Evolutionary conservation across 1,140 invertebrate species (phyloP), one percentile per base, ranked within the genome.

Genomic region (Pygmarrhopalites habei): DNA sequence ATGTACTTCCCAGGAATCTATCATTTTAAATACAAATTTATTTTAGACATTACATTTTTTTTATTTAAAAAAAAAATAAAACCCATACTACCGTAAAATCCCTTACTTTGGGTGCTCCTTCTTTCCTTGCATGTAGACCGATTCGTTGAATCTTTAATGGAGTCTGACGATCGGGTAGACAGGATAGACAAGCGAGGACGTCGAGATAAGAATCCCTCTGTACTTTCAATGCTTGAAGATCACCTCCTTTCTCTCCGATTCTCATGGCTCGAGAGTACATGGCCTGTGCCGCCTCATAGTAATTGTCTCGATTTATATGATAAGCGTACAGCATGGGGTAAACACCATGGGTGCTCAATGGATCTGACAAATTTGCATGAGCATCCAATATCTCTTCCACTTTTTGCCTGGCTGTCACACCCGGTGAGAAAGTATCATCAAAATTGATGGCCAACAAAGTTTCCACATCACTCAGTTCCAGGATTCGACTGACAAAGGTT

Each of bases 311-410:
- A 15, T n/a, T 53, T 19, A 68, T 25, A 51, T 71, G 58, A 49
- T 67, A 71, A 21, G 66, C 55, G 39, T 64, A 71, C 15, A 68
- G 29, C 15, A 71, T 68, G 61, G 67, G 69, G 41, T 71, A 71
- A 19, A 62, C 58, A 19, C 65, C 62, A 51, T 66, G 57, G 17
- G 46, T 53, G 32, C 43, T 43, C 23, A 71, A 19, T 3, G 69
- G 69, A 51, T 71, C 64, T 1, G 65, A 65, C n/a, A 71, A 29
- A 43, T 64, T 65, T 0, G 69, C 63, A 21, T 68, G 69, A 51
- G 63, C 52, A 14, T 32, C 32, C 1, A 71, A 49, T 41, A 71
- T 65, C 2, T 62, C 53, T 58, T 71, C 69, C 0, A 71, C 61
- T 21, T 67, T 51, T 15, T 61, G 60, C 17, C 66, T 39, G n/a